Evolutionary conservation across 2,797 vertebrate genomes (phyloP).

Genomic region (Hoplostethus mediterraneus): DNA sequence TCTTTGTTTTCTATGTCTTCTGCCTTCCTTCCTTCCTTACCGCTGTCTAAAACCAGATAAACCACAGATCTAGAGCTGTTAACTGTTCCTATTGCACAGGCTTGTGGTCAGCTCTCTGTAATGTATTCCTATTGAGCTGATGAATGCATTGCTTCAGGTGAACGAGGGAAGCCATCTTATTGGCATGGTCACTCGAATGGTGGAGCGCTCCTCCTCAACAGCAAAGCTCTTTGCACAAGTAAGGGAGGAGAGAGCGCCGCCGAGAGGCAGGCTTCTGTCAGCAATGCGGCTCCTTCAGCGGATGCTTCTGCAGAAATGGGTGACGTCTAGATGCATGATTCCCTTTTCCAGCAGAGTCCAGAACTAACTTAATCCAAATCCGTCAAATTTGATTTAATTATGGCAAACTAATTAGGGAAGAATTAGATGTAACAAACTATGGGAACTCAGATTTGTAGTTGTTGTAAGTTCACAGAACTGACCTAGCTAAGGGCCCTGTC

Average conservation of each 20-base stretch:
- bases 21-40: neutral
- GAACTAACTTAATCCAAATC: no score
- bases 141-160: constrained; percentile 79
- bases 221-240: constrained; percentile 93
- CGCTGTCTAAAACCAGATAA: no score
- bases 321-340: no score
- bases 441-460: no score
- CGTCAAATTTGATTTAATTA: no score
- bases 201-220: constrained; percentile 90
- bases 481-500: no score
- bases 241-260: constrained; percentile 79
- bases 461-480: no score
- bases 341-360: no score
- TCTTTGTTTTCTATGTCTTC: no score
- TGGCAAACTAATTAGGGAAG: no score
- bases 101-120: constrained; percentile 17
- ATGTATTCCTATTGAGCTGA: constrained; percentile 33
- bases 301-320: neutral
- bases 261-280: constrained; percentile 71
- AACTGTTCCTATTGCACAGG: neutral
- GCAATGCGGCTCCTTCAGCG: neutral
- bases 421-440: no score
- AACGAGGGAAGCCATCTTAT: constrained; percentile 90
- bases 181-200: constrained; percentile 92
- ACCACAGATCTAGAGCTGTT: neutral